A percentile compares a stretch with the other conserved stretches of the same genome.
Evolutionary conservation across 1,140 invertebrate genomes (phyloP).

Genomic region (Nomia melanderi): DNA sequence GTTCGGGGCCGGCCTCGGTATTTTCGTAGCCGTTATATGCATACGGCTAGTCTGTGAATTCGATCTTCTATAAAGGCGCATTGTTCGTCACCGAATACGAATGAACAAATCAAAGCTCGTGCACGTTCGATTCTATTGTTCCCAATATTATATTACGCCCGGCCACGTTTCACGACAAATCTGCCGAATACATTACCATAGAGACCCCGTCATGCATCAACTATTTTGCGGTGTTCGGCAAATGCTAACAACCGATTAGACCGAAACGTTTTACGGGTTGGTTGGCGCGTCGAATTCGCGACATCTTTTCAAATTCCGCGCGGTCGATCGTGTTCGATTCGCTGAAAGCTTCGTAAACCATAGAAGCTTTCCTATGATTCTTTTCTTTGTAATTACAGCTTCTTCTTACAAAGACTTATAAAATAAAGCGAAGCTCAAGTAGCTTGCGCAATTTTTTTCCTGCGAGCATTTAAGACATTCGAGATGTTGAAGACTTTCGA

Average conservation of each 20-base stretch:
- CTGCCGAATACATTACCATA: constrained; percentile 25
- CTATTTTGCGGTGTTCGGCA: neutral
- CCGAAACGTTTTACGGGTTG: neutral
- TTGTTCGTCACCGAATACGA: constrained; percentile 35
- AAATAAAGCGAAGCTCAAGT: too few relatives aligned
- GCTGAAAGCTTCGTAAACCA: too few relatives aligned
- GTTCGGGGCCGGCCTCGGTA: neutral
- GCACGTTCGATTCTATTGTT: constrained; percentile 29
- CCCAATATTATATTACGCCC: constrained; percentile 36
- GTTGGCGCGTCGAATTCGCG: neutral
- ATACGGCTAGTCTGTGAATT: constrained; percentile 17
- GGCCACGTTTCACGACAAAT: constrained; percentile 21
- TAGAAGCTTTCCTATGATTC: too few relatives aligned
- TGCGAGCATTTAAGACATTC: too few relatives aligned
- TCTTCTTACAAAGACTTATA: too few relatives aligned
- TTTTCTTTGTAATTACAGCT: too few relatives aligned
- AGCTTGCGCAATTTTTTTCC: too few relatives aligned
- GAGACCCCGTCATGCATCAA: neutral
- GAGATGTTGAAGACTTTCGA: too few relatives aligned
- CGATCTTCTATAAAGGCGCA: constrained; percentile 33
- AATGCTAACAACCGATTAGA: neutral
- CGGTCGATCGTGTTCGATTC: too few relatives aligned
- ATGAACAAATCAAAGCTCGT: constrained; percentile 20
- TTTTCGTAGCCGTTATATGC: constrained; percentile 11
- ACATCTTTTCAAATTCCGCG: neutral